Conservation (phyloP, 2,888 invertebrate species). For the Hyposoter dolosus region DNA sequence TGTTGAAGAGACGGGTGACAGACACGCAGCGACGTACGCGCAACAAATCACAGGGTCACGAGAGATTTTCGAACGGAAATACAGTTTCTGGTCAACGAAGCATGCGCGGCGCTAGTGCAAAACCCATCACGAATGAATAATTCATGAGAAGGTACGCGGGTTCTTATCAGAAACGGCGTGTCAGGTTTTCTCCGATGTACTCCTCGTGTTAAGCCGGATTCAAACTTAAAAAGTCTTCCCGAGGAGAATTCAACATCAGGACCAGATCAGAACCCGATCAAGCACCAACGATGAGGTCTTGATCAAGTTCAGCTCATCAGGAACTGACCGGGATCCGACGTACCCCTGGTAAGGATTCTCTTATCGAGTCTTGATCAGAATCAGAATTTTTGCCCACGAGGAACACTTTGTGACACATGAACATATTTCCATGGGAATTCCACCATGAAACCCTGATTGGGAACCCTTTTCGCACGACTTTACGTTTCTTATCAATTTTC, state of each 20-base stretch:
- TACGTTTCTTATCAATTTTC: too few relatives aligned
- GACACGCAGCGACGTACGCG: slow-evolving; percentile 25
- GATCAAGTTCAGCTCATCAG: too few relatives aligned
- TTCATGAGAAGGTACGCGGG: slow-evolving; percentile 22
- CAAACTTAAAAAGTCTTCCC: not conserved
- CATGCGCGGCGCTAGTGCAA: slow-evolving; percentile 19
- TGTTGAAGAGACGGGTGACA: slow-evolving; percentile 6
- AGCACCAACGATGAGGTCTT: too few relatives aligned
- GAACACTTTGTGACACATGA: too few relatives aligned
- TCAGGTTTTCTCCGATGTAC: not conserved
- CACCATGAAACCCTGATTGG: too few relatives aligned
- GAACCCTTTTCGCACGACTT: too few relatives aligned
- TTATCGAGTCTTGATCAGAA: too few relatives aligned
- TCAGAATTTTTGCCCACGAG: too few relatives aligned
- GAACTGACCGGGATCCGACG: too few relatives aligned
- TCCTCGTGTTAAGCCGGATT: not conserved
- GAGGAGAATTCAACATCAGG: not conserved
- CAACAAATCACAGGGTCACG: slow-evolving; percentile 42
- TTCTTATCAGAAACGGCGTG: not conserved
- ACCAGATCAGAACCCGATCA: slow-evolving; percentile 31
- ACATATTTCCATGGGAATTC: too few relatives aligned
- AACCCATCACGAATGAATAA: slow-evolving; percentile 38
- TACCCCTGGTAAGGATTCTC: too few relatives aligned
- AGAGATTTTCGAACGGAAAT: slow-evolving; percentile 29
- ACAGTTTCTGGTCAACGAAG: not conserved